Conservation (phyloP, 2,888 invertebrate genomes). For the Drosophila hamatofila region DNA sequence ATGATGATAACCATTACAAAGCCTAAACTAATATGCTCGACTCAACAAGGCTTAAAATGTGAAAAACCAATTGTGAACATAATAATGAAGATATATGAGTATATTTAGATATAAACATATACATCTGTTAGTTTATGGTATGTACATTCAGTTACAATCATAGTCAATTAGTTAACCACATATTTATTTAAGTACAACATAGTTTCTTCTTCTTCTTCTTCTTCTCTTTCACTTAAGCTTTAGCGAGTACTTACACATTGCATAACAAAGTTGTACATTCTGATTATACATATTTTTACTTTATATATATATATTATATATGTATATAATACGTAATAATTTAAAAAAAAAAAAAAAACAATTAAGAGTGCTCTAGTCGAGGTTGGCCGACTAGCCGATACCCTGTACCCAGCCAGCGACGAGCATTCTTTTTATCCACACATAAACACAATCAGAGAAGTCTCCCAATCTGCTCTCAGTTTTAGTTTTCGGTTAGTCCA, state of each 20-base stretch:
- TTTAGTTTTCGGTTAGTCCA: background rate
- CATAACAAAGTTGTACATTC: constrained; percentile 76
- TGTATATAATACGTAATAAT: constrained; percentile 62
- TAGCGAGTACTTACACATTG: constrained; percentile 73
- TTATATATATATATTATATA: constrained; percentile 18
- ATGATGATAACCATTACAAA: no score
- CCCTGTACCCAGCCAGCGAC: constrained; percentile 5
- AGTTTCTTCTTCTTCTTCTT: constrained; percentile 2
- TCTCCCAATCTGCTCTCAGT: background rate
- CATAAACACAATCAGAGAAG: background rate
- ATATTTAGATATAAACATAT: background rate
- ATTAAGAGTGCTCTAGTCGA: constrained; percentile 48
- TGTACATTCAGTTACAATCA: constrained; percentile 12
- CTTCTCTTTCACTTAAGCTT: constrained; percentile 45
- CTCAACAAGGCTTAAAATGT: no score
- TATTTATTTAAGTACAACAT: constrained; percentile 52
- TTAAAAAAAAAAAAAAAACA: constrained; percentile 35
- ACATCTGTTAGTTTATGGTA: constrained; percentile 7
- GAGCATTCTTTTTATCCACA: background rate
- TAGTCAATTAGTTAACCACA: constrained; percentile 75
- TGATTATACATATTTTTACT: constrained; percentile 45
- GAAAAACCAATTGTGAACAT: no score
- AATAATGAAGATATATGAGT: no score
- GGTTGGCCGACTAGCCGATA: background rate
- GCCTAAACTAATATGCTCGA: no score